phyloP scores from a whole-genome alignment of 2,888 invertebrate species.

The Pogonocherus hispidulus region DNA sequence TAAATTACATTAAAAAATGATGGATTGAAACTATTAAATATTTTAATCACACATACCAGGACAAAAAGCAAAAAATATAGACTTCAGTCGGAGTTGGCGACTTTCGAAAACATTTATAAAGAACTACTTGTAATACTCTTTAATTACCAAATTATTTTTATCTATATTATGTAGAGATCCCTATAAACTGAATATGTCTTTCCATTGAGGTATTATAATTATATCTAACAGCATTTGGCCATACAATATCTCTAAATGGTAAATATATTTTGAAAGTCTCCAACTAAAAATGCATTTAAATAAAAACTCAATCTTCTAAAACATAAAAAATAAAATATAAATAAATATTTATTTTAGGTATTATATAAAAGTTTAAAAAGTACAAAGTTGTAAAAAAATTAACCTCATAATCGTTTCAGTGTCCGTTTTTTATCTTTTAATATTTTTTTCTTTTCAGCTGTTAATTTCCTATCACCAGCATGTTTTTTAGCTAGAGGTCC shows the following conservation, averaged over 20 bases:
- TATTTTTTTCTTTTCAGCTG: conserved; percentile 81
- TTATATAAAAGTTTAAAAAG: conserved; percentile 40
- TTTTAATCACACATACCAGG: conserved; percentile 17
- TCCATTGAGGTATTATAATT: conserved; percentile 8
- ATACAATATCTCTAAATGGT: background rate
- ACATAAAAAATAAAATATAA: conserved; percentile 39
- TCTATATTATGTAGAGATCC: no score
- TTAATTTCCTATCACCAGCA: conserved; percentile 80
- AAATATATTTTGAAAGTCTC: conserved; percentile 25
- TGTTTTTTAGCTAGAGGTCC: conserved; percentile 89
- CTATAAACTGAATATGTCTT: background rate
- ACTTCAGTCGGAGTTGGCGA: conserved; percentile 22
- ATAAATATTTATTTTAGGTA: conserved; percentile 39
- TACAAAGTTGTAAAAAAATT: conserved; percentile 31
- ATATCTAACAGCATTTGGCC: conserved; percentile 7
- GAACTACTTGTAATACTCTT: no score
- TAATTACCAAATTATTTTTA: no score
- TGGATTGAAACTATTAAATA: conserved; percentile 25
- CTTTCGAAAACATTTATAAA: conserved; percentile 19
- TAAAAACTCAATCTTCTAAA: conserved; percentile 24
- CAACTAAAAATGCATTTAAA: conserved; percentile 30
- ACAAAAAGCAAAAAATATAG: conserved; percentile 1
- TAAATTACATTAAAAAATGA: conserved; percentile 16
- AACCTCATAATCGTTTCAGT: conserved; percentile 84
- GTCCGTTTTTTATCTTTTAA: conserved; percentile 89